Base-by-base conservation (phyloP, 2,797 vertebrate genomes). In the Lithobates sylvaticus region DNA sequence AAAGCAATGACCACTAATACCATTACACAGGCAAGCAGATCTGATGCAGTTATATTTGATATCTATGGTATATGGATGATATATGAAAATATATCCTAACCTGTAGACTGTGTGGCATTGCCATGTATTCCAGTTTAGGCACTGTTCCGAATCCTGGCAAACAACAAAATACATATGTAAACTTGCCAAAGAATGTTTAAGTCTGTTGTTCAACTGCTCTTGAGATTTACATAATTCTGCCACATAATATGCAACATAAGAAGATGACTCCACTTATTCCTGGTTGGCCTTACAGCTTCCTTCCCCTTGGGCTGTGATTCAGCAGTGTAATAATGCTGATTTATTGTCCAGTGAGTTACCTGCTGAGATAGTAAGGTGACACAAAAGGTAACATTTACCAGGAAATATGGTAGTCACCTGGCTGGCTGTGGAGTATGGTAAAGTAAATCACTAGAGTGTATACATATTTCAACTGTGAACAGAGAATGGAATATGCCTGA, bases 1-100 rank as follows among this genome's bases (percentile, higher is more conserved):
- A 73, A 73, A 72, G 71, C 69, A 73, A 81, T 72, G 69, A 73
- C 79, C 69, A 73, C 79, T 58, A 64, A 72, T 81, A 64, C 79
- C 50, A 73, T 72, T 81, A 73, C 79, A 61, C 64, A 61, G n/a
- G 34, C 32, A 44, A 23, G 71, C 47, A 72, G 15, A 72, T 81
- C 34, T 72, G 68, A 81, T 72, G 21, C 64, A 72, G 79, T 61
- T 32, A 42, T 67, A 67, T 67, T 67, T 67, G 12, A 12, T 29
- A 23, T 65, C 21, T 65, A 65, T 12, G 4, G 15, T 61, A 1
- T 23, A 61, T 9, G 21, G 54, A 13, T 6, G 6, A 18, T 18
- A 61, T 23, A 21, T 7, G 21, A n/a, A 61, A 61, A 61, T 61
- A 8, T n/a, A 61, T 7, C 7, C 23, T 9, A 9, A 9, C 21